Evolutionary conservation across 2,113 vertebrate species (phyloP), one percentile per base, ranked within the genome.

Genomic region (Eptatretus burgeri): DNA sequence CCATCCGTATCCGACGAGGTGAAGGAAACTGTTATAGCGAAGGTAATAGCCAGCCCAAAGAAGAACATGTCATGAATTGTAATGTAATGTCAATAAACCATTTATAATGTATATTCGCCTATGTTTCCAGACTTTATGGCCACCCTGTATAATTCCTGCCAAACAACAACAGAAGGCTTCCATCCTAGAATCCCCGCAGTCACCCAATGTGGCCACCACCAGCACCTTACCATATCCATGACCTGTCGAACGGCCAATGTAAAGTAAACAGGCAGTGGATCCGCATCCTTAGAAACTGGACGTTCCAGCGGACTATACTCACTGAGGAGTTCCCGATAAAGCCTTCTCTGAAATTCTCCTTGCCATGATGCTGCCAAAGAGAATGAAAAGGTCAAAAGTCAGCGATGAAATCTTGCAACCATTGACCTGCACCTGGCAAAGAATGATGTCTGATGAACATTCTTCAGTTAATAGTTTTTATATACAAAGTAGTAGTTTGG

Each of bases 281-380:
- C 75, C 1, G 79, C 77, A 66, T 82, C 80, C 12, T 81, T 79
- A 41, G 66, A 73, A 66, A 82, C 79, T 1, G 80, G 80, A 2
- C 80, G 71, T 69, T 81, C 80, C 76, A 82, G 76, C 3, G 71
- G 74, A 68, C 78, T 78, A 68, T 81, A 81, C 68, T 80, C 78
- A 66, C 79, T 79, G 68, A 82, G 72, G 56, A 82, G 74, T 65
- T 75, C 79, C 65, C 77, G 80, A 64, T 80, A 70, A 66, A 82
- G 75, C 66, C 66, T 73, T 67, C 79, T 76, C 75, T 82, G 79
- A 69, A 79, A 70, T 10, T 75, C 73, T 17, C 80, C 80, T 69
- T 79, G 78, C 66, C 73, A 5, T 1, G 78, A 76, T 50, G 76
- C 80, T 82, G 67, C 12, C 53, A 65, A 41, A 17, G 64, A 17